phyloP scores from a whole-genome alignment of 2,113 vertebrate genomes.

The Rhinolophus ferrumequinum region DNA sequence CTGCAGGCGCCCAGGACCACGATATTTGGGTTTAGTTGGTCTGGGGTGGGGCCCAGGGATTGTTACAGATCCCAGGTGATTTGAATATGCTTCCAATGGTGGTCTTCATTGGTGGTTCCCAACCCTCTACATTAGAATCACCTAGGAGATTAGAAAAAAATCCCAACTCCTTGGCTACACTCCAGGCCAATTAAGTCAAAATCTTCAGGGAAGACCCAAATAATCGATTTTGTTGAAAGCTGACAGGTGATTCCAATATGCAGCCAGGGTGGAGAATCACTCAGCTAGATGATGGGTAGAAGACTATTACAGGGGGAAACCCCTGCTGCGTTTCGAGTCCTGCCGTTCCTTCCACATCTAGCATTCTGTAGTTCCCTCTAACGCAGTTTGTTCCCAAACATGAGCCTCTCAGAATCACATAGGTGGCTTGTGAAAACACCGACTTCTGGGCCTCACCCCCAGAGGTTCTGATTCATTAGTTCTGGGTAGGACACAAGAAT shows the following conservation, averaged over 20 bases:
- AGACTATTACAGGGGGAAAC: not conserved
- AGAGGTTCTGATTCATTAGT: not conserved
- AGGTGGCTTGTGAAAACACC: not conserved
- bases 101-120: not conserved
- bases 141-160: not conserved
- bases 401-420: not conserved
- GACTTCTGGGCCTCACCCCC: not conserved
- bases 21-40: not conserved
- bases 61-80: not conserved
- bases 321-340: not conserved
- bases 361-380: not conserved
- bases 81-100: not conserved
- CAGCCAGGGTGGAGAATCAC: too few relatives aligned
- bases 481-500: not conserved
- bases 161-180: rapidly evolving
- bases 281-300: not conserved
- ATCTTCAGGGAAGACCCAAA: not conserved
- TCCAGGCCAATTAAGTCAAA: not conserved
- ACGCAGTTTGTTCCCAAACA: not conserved
- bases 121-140: not conserved
- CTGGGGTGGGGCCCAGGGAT: too few relatives aligned
- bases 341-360: not conserved
- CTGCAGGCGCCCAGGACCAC: not conserved
- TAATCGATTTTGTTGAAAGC: not conserved
- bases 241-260: not conserved